phyloP scores from a whole-genome alignment of 2,888 invertebrate species.

The Coleophora flavipennella region DNA sequence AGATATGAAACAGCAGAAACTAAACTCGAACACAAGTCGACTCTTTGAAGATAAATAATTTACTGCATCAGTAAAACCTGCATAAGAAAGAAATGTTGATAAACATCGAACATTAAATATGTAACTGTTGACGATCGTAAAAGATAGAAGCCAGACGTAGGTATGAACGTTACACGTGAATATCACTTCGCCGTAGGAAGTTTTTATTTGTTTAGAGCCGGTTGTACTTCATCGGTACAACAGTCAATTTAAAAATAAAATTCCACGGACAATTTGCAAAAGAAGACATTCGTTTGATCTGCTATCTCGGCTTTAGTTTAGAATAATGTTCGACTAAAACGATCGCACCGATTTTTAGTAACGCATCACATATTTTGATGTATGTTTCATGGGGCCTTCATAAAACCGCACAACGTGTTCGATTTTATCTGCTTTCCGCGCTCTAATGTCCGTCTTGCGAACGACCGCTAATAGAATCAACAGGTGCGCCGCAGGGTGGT shows the following conservation, averaged over 20 bases:
- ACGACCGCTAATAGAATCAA: conserved; percentile 55
- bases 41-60: conserved; percentile 71
- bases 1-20: conserved; percentile 48
- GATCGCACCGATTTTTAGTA: conserved; percentile 52
- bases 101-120: conserved; percentile 72
- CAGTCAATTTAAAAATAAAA: conserved; percentile 51
- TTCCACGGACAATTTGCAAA: conserved; percentile 54
- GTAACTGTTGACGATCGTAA: conserved; percentile 71
- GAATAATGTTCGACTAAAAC: conserved; percentile 32
- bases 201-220: too few relatives aligned
- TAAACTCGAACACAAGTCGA: conserved; percentile 64
- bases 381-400: conserved; percentile 36
- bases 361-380: conserved; percentile 55
- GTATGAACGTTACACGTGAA: conserved; percentile 33
- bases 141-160: conserved; percentile 61
- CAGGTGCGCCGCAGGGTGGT: conserved; percentile 67
- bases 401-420: conserved; percentile 29
- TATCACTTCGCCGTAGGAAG: conserved; percentile 54
- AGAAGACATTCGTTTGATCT: conserved; percentile 47
- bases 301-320: conserved; percentile 29
- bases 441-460: conserved; percentile 21
- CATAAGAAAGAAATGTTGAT: conserved; percentile 73
- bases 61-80: conserved; percentile 67
- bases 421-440: conserved; percentile 46
- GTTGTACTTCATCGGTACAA: conserved; percentile 13